phyloP scores from a whole-genome alignment of 2,113 vertebrate genomes.

The Eretmochelys imbricata region DNA sequence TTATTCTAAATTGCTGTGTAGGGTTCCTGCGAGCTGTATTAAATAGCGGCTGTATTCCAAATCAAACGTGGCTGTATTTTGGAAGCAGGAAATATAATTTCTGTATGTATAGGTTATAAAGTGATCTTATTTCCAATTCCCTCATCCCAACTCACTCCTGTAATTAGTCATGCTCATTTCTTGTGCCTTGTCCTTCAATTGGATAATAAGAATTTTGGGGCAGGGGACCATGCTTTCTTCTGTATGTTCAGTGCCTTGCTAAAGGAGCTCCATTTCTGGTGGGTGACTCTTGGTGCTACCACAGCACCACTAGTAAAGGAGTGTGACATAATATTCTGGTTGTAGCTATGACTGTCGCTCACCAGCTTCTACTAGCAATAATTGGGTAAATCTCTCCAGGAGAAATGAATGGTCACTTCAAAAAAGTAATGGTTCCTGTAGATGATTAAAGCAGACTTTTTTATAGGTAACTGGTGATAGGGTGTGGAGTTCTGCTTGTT shows the following conservation, averaged over 20 bases:
- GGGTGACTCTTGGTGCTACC: background rate
- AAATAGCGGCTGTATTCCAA: constrained; percentile 15
- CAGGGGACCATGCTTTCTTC: background rate
- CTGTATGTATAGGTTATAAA: constrained; percentile 16
- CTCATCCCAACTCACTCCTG: background rate
- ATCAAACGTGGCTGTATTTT: constrained; percentile 7
- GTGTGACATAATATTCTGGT: background rate
- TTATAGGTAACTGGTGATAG: background rate
- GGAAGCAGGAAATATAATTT: background rate
- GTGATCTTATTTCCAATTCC: background rate
- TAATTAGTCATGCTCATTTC: background rate
- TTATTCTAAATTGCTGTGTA: constrained; percentile 28
- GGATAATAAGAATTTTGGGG: background rate
- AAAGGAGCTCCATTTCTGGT: constrained; percentile 1
- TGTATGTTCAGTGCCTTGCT: background rate
- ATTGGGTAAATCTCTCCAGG: background rate
- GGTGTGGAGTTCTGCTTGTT: background rate
- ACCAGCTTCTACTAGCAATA: background rate
- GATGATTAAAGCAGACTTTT: background rate
- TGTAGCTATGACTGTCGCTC: background rate
- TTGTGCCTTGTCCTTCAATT: background rate
- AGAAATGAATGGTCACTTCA: background rate
- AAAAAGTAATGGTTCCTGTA: background rate
- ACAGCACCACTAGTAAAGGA: background rate
- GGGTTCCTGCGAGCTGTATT: constrained; percentile 9